Evolutionary conservation across 2,888 invertebrate genomes (phyloP).

Genomic region (Stratiomys singularior): DNA sequence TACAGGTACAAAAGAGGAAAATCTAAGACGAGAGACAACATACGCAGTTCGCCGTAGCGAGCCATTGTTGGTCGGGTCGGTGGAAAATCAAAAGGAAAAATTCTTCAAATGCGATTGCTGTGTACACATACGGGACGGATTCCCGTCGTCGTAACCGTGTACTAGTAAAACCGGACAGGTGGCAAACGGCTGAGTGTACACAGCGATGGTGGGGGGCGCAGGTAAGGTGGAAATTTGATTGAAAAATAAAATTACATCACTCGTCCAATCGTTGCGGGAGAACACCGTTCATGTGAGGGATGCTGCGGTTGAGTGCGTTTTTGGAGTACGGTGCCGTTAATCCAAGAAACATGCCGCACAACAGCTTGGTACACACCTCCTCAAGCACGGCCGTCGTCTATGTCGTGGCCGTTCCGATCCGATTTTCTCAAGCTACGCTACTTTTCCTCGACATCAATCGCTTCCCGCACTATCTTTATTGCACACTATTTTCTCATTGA

Average conservation of each 20-base stretch:
- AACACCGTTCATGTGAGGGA: slow-evolving; percentile 15
- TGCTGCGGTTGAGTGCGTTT: slow-evolving; percentile 12
- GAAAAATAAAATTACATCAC: slow-evolving; percentile 30
- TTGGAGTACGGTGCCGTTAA: slow-evolving; percentile 28
- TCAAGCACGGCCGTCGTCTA: too few relatives aligned
- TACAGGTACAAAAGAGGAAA: too few relatives aligned
- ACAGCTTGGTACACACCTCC: neutral
- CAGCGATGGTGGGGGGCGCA: neutral
- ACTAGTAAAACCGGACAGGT: slow-evolving; percentile 23
- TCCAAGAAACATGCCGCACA: slow-evolving; percentile 27
- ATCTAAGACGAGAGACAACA: too few relatives aligned
- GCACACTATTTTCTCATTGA: slow-evolving; percentile 3
- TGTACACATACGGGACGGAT: neutral
- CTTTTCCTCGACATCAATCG: neutral
- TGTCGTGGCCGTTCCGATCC: too few relatives aligned
- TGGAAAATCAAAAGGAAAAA: slow-evolving; percentile 34
- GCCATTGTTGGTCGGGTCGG: neutral
- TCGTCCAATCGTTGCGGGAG: neutral
- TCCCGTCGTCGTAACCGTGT: neutral
- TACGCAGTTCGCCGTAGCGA: neutral
- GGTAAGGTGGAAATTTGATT: neutral
- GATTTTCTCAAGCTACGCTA: too few relatives aligned
- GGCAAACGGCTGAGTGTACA: neutral
- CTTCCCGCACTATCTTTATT: slow-evolving; percentile 30
- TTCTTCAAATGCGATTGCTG: slow-evolving; percentile 16